A percentile compares a stretch with the other conserved stretches of the same genome.
Conservation (phyloP, 1,140 invertebrate species). For the Monochamus saltuarius region DNA sequence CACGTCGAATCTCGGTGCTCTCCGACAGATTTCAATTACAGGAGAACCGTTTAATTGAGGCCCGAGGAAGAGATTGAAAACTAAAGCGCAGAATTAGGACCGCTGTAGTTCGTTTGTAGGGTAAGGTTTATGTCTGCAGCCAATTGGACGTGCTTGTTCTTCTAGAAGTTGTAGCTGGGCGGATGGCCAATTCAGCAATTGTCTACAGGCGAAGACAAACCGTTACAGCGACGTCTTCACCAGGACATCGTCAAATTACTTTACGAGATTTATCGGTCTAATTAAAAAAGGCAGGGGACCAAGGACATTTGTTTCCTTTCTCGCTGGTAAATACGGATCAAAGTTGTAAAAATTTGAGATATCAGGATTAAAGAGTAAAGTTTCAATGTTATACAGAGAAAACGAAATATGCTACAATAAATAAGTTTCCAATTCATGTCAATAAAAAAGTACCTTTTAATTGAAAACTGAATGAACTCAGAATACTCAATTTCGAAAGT, state of each 20-base stretch:
- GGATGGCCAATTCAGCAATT: slow-evolving; percentile 20
- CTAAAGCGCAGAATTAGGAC: neutral
- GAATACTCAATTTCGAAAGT: too few species aligned
- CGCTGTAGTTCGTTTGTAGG: slow-evolving; percentile 13
- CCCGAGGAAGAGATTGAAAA: slow-evolving; percentile 15
- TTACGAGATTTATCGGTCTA: slow-evolving; percentile 7
- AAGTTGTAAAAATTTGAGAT: too few species aligned
- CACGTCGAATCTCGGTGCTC: slow-evolving; percentile 1
- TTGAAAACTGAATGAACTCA: too few species aligned
- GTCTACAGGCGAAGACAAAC: slow-evolving; percentile 19
- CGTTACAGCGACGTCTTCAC: slow-evolving; percentile 12
- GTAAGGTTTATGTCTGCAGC: slow-evolving; percentile 9
- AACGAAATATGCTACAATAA: too few species aligned
- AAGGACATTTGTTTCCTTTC: too few species aligned
- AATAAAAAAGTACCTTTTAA: too few species aligned
- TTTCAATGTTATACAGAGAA: too few species aligned
- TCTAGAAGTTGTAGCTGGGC: slow-evolving; percentile 9
- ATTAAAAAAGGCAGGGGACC: too few species aligned
- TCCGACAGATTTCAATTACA: slow-evolving; percentile 20
- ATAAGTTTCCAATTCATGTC: too few species aligned
- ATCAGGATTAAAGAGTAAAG: too few species aligned
- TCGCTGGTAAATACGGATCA: too few species aligned
- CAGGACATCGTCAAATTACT: slow-evolving; percentile 17
- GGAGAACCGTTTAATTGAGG: slow-evolving; percentile 18
- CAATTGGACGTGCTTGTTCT: slow-evolving; percentile 13